Evolutionary conservation across 2,888 invertebrate species (phyloP).

Genomic region (Lysandra bellargus): DNA sequence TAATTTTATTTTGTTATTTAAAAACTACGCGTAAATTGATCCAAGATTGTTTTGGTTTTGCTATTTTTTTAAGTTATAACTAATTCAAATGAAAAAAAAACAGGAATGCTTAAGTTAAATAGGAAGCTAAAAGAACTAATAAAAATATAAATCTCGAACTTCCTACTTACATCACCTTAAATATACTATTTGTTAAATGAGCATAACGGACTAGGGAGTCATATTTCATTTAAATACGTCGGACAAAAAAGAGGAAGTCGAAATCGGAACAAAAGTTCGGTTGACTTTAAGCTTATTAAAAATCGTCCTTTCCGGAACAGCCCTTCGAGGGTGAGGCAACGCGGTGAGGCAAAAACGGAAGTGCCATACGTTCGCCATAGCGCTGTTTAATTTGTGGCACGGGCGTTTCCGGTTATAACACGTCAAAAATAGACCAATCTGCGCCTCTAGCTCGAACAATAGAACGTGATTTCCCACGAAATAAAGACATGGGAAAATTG

Average conservation of each 20-base stretch:
- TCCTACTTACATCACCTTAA: conserved; percentile 30
- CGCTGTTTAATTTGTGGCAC: conserved; percentile 72
- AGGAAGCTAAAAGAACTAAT: conserved; percentile 2
- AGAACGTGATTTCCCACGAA: conserved; percentile 30
- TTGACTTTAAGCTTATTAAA: conserved; percentile 72
- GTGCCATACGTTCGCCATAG: conserved; percentile 73
- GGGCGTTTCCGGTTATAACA: conserved; percentile 68
- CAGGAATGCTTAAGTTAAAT: not conserved
- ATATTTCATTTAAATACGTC: conserved; percentile 39
- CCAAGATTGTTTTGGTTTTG: too few species aligned
- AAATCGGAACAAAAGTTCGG: conserved; percentile 61
- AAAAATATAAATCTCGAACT: conserved; percentile 25
- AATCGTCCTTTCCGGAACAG: conserved; percentile 74
- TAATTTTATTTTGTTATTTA: not conserved
- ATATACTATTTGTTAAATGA: conserved; percentile 34
- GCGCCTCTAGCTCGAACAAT: conserved; percentile 34
- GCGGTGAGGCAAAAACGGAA: conserved; percentile 72
- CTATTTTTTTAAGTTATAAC: not conserved
- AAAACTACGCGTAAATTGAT: not conserved
- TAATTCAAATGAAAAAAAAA: not conserved
- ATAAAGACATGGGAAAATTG: conserved; percentile 28
- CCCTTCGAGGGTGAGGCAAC: conserved; percentile 66
- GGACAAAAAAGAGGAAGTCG: conserved; percentile 58
- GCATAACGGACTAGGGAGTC: conserved; percentile 21
- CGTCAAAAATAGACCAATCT: conserved; percentile 46